phyloP scores from a whole-genome alignment of 2,888 invertebrate species.

The Ennomos erosarius region DNA sequence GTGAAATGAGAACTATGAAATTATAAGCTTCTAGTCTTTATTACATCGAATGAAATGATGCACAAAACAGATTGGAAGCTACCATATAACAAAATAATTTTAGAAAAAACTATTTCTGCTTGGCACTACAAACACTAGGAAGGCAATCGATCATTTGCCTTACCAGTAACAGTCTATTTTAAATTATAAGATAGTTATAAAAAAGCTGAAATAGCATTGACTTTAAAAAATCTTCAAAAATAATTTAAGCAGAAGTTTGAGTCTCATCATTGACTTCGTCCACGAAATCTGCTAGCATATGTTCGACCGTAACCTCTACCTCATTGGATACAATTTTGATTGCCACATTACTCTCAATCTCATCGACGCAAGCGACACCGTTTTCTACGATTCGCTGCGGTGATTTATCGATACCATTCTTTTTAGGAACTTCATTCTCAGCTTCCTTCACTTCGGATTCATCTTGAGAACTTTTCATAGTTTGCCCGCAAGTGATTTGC shows the following conservation, averaged over 20 bases:
- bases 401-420: constrained; percentile 53
- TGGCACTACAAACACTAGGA: constrained; percentile 7
- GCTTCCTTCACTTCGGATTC: constrained; percentile 39
- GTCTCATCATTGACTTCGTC: constrained; percentile 72
- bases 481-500: constrained; percentile 75
- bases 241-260: constrained; percentile 33
- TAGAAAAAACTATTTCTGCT: not conserved
- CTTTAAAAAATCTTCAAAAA: no score
- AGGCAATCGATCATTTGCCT: not conserved
- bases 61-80: not conserved
- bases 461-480: constrained; percentile 59
- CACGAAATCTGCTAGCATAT: constrained; percentile 80
- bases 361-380: constrained; percentile 36
- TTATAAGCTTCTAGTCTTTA: not conserved
- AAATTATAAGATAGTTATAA: no score
- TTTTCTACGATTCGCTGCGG: constrained; percentile 42
- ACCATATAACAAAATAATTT: not conserved
- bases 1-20: not conserved
- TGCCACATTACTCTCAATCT: constrained; percentile 39
- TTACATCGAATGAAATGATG: not conserved
- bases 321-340: constrained; percentile 38
- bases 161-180: not conserved
- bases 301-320: constrained; percentile 61
- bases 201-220: no score
- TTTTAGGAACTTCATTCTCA: constrained; percentile 44